Conservation (phyloP, 2,113 vertebrate genomes). For the Carassius carassius region DNA sequence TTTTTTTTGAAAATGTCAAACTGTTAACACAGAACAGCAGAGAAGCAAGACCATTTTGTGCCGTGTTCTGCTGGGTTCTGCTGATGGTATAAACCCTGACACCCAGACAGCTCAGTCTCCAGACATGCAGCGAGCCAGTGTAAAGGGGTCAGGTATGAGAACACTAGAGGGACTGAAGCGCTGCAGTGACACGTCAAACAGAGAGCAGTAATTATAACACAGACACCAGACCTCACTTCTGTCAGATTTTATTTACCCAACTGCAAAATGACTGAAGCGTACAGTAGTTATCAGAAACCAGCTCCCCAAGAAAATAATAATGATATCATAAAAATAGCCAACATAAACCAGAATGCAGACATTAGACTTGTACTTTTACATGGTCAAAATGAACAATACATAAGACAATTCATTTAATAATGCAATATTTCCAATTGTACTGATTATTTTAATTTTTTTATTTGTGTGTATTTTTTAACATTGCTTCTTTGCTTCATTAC, state of each 20-base stretch:
- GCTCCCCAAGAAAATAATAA: neutral
- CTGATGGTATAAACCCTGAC: constrained; percentile 7
- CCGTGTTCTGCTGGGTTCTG: neutral
- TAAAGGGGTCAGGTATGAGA: neutral
- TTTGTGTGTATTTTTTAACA: neutral
- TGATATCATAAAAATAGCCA: neutral
- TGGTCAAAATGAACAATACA: neutral
- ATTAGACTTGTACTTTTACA: neutral
- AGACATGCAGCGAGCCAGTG: neutral
- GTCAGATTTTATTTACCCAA: neutral
- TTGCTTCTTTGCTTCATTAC: neutral
- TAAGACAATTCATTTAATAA: neutral
- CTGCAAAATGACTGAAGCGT: neutral
- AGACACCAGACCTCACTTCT: neutral
- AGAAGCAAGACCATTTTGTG: no score
- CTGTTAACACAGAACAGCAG: neutral
- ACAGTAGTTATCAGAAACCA: neutral
- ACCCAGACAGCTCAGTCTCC: neutral
- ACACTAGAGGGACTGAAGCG: neutral
- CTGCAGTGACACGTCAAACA: neutral
- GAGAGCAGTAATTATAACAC: neutral
- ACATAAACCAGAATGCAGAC: neutral
- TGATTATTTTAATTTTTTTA: neutral
- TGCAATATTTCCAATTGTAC: neutral
- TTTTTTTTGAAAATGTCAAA: neutral